Evolutionary conservation across 2,888 invertebrate genomes (phyloP), one percentile per base, ranked within the genome.

Genomic region (Parapristionchus giblindavisi): DNA sequence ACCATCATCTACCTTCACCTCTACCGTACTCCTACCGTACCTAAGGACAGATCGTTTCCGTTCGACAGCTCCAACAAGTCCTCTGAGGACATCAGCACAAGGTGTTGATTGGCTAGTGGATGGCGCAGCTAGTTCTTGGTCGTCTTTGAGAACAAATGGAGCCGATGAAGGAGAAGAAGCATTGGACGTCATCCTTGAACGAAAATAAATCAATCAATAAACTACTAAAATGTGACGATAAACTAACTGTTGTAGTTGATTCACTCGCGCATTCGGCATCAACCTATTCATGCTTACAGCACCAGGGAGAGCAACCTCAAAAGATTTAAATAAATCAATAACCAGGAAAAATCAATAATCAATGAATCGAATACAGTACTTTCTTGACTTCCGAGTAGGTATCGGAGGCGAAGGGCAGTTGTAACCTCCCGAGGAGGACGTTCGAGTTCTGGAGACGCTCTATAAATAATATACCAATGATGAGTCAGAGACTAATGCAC

Each of bases 361-460:
- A 17, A 8, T n/a, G n/a, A n/a, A n/a, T n/a, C n/a, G n/a, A n/a
- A n/a, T n/a, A n/a, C n/a, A n/a, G n/a, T n/a, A n/a, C n/a, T n/a
- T n/a, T n/a, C n/a, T n/a, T n/a, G n/a, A n/a, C n/a, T n/a, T n/a
- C n/a, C n/a, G n/a, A n/a, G n/a, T n/a, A n/a, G n/a, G n/a, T n/a
- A 40, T 73, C 73, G 34, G 17, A 24, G 8, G 38, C 73, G 61
- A 73, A 73, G 2, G 60, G 32, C 48, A 73, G 51, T 21, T 32
- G 32, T 14, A 73, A 61, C 1, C 40, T 52, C 24, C 60, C 73
- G 6, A 60, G 51, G 6, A 34, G 6, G 1, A 24, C 40, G 14
- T 43, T 43, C 63, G 63, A 17, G 4, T 65, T 43, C 1, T 24
- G 43, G 43, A 43, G 32, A 17, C 73, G 56, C 4, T 68, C 68